Base-by-base conservation (phyloP, 1,140 invertebrate genomes). In the Pteromalus puparum region DNA sequence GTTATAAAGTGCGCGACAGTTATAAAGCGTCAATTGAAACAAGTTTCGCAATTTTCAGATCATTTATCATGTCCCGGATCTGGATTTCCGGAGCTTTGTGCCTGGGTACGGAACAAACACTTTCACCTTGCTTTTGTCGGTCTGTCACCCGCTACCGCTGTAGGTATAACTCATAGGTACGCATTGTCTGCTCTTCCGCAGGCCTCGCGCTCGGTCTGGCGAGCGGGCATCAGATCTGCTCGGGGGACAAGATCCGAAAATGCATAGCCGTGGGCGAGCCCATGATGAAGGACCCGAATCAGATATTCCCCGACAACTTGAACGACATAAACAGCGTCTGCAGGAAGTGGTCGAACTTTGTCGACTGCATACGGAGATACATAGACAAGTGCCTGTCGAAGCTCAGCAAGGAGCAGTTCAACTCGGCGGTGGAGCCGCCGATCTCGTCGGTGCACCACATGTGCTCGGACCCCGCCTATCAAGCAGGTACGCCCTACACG, bases 261-360 rank as follows among this genome's bases (percentile, higher is more conserved):
- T 95, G 94, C 83, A 91, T 94, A 1, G 87, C 91, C 24, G 89
- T 95, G 26, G 94, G 94, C 5, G 94, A 95, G 89, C 94, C 94
- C 7, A 89, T 95, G 42, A 89, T 95, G 5, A 94, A 94, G 86
- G 94, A 95, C 86, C 92, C 94, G 1, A 93, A 94, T 87, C 89
- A 95, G 6, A 93, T 95, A 42, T 95, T 95, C 85, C 94, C 94
- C 5, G 94, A 95, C 85, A 95, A 95, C 84, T 91, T 94, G 87
- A 91, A 92, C 46, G 94, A 95, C 88, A 94, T 95, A 13, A 94
- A 95, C 78, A 89, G 91, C 30, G 94, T 95, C 48, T 95, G 94
- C 92, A 94, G 93, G 86, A 94, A 93, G 9, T 95, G 94, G 94
- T 93, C 93, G 42, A 88, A 91, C 53, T 95, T 95, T 85, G 94